These are phyloP conservation scores for Hermetia illucens DNA, from an alignment of 1,140 invertebrate species.

Conservation along the genomic window DNA sequence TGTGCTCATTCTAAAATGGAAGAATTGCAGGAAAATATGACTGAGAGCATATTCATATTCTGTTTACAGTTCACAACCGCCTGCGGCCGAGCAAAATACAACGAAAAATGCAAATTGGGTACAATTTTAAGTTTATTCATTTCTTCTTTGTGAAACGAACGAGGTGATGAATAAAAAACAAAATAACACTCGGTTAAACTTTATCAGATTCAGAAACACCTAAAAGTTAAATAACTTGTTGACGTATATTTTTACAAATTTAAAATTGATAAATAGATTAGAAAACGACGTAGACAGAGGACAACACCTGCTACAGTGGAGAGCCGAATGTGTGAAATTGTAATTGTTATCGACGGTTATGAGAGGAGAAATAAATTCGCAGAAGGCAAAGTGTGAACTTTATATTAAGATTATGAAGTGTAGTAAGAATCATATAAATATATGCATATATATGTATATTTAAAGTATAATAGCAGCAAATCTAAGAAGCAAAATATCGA, in stretches of 20 bases:
- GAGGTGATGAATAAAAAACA: not conserved
- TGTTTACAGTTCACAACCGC: slow-evolving; percentile 31
- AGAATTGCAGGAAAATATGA: slow-evolving; percentile 1
- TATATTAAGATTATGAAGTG: no score
- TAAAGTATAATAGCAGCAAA: no score
- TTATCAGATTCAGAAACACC: no score
- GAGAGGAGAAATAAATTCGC: no score
- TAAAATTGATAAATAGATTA: not conserved
- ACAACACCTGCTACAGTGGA: not conserved
- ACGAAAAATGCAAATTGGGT: slow-evolving; percentile 52
- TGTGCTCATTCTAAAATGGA: not conserved
- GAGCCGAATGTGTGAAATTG: no score
- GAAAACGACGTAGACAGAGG: not conserved
- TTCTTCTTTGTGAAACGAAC: not conserved
- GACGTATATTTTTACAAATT: not conserved
- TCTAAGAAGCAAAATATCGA: no score
- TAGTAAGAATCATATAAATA: no score
- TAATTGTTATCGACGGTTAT: no score
- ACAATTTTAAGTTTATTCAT: slow-evolving; percentile 43
- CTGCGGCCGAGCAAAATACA: slow-evolving; percentile 31
- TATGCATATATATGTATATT: no score
- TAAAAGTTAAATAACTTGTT: no score
- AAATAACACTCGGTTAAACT: no score
- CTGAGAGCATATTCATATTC: slow-evolving; percentile 10
- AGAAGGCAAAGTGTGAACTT: no score